Conservation (phyloP, 2,113 vertebrate species). For the Octodon degus region DNA sequence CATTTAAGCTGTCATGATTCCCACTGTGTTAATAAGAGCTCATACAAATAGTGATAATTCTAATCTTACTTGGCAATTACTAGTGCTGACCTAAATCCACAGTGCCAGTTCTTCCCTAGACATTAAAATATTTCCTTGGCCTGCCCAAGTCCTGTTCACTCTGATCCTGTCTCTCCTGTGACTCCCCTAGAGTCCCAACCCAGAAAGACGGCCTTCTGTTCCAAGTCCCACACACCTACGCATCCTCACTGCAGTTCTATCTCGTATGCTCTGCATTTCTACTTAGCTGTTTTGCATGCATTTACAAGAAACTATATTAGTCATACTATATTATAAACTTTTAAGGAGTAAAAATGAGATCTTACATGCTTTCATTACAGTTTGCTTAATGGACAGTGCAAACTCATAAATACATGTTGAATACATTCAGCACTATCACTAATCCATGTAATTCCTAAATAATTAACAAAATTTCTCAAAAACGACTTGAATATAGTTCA, state of each 20-base stretch:
- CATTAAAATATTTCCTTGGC: not conserved
- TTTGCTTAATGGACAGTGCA: conserved; percentile 16
- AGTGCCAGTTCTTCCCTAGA: not conserved
- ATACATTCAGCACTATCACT: conserved; percentile 45
- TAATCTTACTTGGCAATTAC: conserved; percentile 38
- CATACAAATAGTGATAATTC: not conserved
- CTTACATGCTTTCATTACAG: not conserved
- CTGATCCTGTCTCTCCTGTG: too few relatives aligned
- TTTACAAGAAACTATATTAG: conserved; percentile 5
- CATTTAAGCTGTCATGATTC: not conserved
- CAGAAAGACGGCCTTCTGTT: not conserved
- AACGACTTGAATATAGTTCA: conserved; percentile 43
- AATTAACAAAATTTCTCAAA: conserved; percentile 53
- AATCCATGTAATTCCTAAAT: conserved; percentile 47
- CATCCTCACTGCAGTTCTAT: not conserved
- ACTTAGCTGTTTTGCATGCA: conserved; percentile 10
- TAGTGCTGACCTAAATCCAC: not conserved
- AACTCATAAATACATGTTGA: conserved; percentile 42
- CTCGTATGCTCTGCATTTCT: not conserved
- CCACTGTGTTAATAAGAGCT: not conserved
- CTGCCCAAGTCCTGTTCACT: too few relatives aligned
- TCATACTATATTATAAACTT: not conserved
- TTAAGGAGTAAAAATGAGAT: conserved; percentile 43
- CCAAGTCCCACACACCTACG: conserved; percentile 12
- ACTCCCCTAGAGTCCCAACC: not conserved